Base-by-base conservation (phyloP, 30 jellyfish, hydroid and myxozoan species). In the Cassiopea xamachana region DNA sequence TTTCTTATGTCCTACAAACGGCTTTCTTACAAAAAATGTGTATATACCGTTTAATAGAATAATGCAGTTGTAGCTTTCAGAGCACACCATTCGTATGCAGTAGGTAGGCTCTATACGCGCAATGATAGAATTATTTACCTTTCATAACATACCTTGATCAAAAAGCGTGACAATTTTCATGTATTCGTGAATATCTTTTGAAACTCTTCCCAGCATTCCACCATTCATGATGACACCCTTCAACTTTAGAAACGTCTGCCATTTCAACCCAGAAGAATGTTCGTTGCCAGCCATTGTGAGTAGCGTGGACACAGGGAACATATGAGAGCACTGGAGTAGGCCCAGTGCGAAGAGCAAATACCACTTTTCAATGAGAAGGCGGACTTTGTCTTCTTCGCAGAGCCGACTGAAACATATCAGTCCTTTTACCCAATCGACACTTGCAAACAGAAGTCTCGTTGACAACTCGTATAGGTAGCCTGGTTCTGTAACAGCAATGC, bases 261-360 rank as follows among this genome's bases (percentile, higher is more conserved):
- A 90, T 59, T 92, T 69, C 73, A 96, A 80, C 18, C 95, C 85
- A 1, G 94, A 78, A 12, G 79, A 64, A 74, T 55, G 58, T 50
- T 77, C 94, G 75, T 82, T 92, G 55, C 97, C 93, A 15, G 93
- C 90, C 83, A 96, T 84, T 12, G 97, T 81, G 71, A 96, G 86
- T 91, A 96, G 64, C 12, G 99, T 96, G 18, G 98, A 96, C 79
- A 96, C 93, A n/a, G 99, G 99, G 84, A 96, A 92, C 99, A 96
- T 96, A 50, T 90, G 78, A 2, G 97, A 87, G 89, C 96, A 96
- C 68, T 96, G 99, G 4, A 97, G 94, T 88, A 96, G 79, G 77
- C 99, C 98, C 74, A 96, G 88, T 43, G 97, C 97, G 62, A 96
- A 96, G 44, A 96, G 97, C 19, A 92, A 84, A 64, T 86, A 88